Evolutionary conservation across 1,140 invertebrate species (phyloP).

Genomic region (Psix sp.): DNA sequence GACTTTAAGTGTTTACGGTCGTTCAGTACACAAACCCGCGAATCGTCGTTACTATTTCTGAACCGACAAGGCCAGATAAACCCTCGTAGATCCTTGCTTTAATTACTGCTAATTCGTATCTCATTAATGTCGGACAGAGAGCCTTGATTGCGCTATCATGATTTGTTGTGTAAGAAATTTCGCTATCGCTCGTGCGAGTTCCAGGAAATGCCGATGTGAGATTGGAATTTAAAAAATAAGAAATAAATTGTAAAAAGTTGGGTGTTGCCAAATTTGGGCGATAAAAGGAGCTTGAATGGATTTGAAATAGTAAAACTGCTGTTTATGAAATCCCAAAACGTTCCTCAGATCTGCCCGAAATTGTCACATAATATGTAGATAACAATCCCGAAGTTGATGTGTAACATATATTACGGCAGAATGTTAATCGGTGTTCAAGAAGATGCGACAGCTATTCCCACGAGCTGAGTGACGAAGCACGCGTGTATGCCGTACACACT

Average conservation of each 20-base stretch:
- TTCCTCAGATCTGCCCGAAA: no score
- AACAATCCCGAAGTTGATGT: no score
- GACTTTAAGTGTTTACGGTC: constrained; percentile 17
- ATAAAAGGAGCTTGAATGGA: no score
- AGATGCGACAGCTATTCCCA: constrained; percentile 39
- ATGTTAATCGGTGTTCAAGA: constrained; percentile 29
- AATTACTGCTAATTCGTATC: constrained; percentile 44
- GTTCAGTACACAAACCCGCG: constrained; percentile 1
- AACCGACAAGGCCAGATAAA: constrained; percentile 35
- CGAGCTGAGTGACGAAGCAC: constrained; percentile 11
- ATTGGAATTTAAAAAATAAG: no score
- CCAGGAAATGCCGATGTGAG: no score
- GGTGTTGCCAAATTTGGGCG: no score
- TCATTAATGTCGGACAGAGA: constrained; percentile 3
- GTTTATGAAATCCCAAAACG: not conserved
- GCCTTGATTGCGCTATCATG: constrained; percentile 3
- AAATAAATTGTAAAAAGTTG: no score
- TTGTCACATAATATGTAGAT: no score
- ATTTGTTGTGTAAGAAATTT: no score
- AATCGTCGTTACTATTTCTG: constrained; percentile 24
- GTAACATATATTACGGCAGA: constrained; percentile 4
- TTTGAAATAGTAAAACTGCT: no score
- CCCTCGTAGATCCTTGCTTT: not conserved
- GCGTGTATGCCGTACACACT: constrained; percentile 39
- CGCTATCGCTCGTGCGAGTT: no score